These are phyloP conservation scores for Palythoa caribaeorum DNA, from an alignment of 92 coral and sea anemone species.

Conservation along the genomic window DNA sequence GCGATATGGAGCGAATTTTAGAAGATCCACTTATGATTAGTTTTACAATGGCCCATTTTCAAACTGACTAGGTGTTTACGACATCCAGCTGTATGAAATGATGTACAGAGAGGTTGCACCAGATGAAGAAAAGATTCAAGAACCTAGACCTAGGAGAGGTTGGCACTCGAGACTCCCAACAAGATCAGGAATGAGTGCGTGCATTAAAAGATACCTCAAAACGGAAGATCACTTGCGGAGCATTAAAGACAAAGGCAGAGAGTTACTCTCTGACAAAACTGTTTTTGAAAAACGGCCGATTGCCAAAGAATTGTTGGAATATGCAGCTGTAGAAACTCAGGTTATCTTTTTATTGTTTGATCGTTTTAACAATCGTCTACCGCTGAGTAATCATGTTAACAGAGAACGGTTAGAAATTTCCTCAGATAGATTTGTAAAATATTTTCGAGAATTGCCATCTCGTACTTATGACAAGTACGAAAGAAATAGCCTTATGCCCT, in stretches of 20 bases:
- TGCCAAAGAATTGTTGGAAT: conserved; percentile 60
- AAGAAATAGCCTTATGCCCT: conserved; percentile 65
- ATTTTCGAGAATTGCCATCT: conserved; percentile 62
- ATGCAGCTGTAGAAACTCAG: conserved; percentile 80
- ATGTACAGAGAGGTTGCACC: background rate
- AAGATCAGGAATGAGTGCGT: conserved; percentile 66
- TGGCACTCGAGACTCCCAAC: conserved; percentile 28
- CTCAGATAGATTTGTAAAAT: conserved; percentile 2
- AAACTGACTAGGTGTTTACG: conserved; percentile 66
- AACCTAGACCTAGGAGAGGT: conserved; percentile 8
- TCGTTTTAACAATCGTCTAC: conserved; percentile 65
- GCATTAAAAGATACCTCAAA: conserved; percentile 78
- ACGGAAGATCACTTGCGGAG: conserved; percentile 57
- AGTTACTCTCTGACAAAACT: conserved; percentile 12
- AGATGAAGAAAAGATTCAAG: conserved; percentile 23
- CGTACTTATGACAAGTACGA: too few relatives aligned
- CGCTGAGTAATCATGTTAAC: background rate
- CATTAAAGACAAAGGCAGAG: conserved; percentile 64
- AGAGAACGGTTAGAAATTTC: too few relatives aligned
- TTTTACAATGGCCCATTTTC: background rate
- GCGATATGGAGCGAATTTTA: too few relatives aligned
- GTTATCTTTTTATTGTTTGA: conserved; percentile 72
- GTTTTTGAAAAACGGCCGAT: conserved; percentile 75
- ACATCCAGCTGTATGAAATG: conserved; percentile 83
- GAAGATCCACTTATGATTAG: background rate